Percentiles rank a stretch among this genome's conserved stretches.
These are phyloP conservation scores for Baronia brevicornis DNA, from an alignment of 2,888 invertebrate species.

Conservation along the genomic window DNA sequence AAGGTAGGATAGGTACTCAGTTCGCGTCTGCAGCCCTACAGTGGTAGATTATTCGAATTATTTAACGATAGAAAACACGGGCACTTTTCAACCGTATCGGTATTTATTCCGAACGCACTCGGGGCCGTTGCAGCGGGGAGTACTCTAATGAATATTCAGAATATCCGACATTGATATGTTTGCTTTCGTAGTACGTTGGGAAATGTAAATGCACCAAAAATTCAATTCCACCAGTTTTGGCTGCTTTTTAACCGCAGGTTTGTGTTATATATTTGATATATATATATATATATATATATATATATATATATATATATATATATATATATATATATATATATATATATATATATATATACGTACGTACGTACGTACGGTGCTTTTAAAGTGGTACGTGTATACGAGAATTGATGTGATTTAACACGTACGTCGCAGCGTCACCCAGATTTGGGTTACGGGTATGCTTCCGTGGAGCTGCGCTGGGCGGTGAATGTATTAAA, in stretches of 20 bases:
- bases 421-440: no score
- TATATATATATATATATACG: no score
- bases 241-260: no score
- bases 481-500: no score
- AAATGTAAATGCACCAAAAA: slow-evolving; percentile 15
- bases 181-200: slow-evolving; percentile 3
- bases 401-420: no score
- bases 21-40: neutral
- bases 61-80: slow-evolving; percentile 8
- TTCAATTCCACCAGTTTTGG: slow-evolving; percentile 11
- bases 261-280: slow-evolving; percentile 1
- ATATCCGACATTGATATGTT: slow-evolving; percentile 13
- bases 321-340: no score
- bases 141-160: slow-evolving; percentile 16
- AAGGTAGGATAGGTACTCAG: neutral
- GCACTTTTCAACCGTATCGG: slow-evolving; percentile 11
- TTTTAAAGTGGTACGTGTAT: no score
- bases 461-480: no score
- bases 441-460: no score
- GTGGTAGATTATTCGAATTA: slow-evolving; percentile 2
- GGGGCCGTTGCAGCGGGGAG: slow-evolving; percentile 6
- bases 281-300: no score
- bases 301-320: no score
- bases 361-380: no score
- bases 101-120: slow-evolving; percentile 11